Base-by-base conservation (phyloP, 1,140 invertebrate genomes). In the Megalonaias nervosa region DNA sequence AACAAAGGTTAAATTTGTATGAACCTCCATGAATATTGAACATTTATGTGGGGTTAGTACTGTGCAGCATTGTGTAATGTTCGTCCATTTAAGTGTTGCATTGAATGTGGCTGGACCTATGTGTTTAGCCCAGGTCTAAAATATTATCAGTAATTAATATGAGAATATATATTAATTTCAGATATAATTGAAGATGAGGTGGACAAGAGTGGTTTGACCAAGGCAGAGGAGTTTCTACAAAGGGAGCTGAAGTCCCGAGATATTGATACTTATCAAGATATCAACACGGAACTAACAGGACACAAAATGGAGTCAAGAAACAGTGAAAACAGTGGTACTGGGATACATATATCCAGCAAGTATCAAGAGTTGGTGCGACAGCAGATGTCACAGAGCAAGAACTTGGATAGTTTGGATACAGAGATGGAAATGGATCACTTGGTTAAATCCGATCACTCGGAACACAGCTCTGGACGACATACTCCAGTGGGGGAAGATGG, bases 401-500 rank as follows among this genome's bases (percentile, higher is more conserved):
- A 38, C 56, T 17, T 77, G 19, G 59, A 62, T 65, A 57, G 65
- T 14, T 56, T 57, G 48, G 75, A 77, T 19, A 48, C 55, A 17
- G 74, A 75, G 13, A 57, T 26, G 57, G 74, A 67, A 26, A 17
- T n/a, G 17, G 17, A 56, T 71, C 23, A 48, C 19, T 55, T 55
- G 19, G 17, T 48, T n/a, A 72, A 73, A 48, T 57, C 62, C 5
- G 76, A 77, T 48, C 56, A 23, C 21, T 21, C 38, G 14, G 76
- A 78, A 57, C 48, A 73, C 15, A 67, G 57, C 55, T 64, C 74
- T 57, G 81, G 77, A 48, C 67, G 85, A 9, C 74, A 80, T 21
- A 86, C 81, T 16, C 85, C 85, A 21, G 76, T 86, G 19, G 85
- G 85, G 14, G 82, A 81, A 68, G 80, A 81, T 65, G 80, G 76